Percentiles rank a stretch among this genome's conserved stretches.
phyloP scores from a whole-genome alignment of 2,888 invertebrate species.

The Tetanocera ferruginea region DNA sequence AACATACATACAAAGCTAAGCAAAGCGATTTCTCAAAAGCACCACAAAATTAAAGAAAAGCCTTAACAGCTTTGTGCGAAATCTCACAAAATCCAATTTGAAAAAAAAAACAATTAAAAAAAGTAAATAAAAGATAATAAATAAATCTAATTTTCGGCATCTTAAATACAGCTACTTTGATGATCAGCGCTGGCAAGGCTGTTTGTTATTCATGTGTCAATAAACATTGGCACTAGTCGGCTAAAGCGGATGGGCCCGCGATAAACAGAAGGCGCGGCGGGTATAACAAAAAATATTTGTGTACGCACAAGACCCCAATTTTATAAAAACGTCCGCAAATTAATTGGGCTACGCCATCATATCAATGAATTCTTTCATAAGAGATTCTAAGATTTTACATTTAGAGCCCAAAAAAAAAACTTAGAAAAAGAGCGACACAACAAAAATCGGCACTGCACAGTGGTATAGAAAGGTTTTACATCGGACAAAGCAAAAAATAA shows the following conservation, averaged over 20 bases:
- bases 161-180: conserved; percentile 8
- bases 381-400: no score
- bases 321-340: no score
- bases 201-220: conserved; percentile 21
- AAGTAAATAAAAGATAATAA: conserved; percentile 2
- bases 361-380: no score
- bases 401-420: no score
- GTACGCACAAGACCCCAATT: no score
- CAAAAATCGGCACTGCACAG: no score
- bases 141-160: conserved; percentile 29
- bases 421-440: no score
- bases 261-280: background rate
- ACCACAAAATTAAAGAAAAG: background rate
- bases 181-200: conserved; percentile 28
- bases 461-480: no score
- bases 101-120: background rate
- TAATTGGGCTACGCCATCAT: no score
- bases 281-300: no score
- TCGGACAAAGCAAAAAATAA: no score
- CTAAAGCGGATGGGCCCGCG: background rate
- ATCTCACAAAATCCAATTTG: background rate
- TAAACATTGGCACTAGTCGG: background rate
- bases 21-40: background rate
- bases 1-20: background rate
- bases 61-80: background rate